Evolutionary conservation across 1,140 invertebrate species (phyloP).

Genomic region (Cotesia glomerata): DNA sequence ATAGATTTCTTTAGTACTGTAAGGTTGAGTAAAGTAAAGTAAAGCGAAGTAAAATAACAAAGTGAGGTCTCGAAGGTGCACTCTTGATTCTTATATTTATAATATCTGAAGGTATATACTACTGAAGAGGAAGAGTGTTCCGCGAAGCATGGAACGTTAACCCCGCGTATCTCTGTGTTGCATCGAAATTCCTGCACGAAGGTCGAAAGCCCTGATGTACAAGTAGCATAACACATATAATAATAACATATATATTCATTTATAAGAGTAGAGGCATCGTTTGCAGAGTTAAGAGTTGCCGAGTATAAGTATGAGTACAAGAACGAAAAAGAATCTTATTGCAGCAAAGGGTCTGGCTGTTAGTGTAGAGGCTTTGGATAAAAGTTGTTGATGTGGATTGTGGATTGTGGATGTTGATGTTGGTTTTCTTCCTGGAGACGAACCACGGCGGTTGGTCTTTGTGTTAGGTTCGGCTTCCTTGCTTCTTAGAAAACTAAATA

Average conservation of each 20-base stretch:
- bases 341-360: background rate
- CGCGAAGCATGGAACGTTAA: constrained; percentile 39
- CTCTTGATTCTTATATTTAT: constrained; percentile 2
- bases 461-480: constrained; percentile 13
- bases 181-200: constrained; percentile 54
- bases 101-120: background rate
- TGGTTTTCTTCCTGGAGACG: constrained; percentile 24
- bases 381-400: no score
- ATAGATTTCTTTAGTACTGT: no score
- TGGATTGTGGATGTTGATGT: background rate
- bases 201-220: constrained; percentile 22
- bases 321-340: background rate
- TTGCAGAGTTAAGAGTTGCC: no score
- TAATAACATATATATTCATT: no score
- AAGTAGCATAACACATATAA: background rate
- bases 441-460: constrained; percentile 18
- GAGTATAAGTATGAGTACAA: background rate
- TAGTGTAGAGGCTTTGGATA: no score
- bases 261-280: no score
- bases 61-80: no score
- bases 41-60: background rate
- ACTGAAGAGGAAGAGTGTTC: constrained; percentile 3
- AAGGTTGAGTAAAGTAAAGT: no score
- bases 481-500: background rate
- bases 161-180: constrained; percentile 45